Evolutionary conservation across 2,888 invertebrate genomes (phyloP).

Genomic region (Mimas tiliae): DNA sequence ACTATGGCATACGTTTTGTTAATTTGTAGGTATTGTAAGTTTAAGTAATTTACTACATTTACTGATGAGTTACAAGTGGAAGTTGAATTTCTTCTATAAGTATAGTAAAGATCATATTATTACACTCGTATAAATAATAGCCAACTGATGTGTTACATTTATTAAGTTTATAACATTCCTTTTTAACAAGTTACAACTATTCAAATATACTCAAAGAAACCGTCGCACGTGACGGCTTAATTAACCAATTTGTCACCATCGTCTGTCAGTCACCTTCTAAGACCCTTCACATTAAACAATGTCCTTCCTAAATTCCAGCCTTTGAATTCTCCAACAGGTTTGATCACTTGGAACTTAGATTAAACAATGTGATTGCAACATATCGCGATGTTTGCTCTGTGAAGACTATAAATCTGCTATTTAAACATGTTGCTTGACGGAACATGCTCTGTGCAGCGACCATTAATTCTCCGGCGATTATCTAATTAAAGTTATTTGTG

Average conservation of each 20-base stretch:
- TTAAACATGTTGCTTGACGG: conserved; percentile 26
- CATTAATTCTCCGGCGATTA: conserved; percentile 14
- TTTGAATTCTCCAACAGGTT: conserved; percentile 68
- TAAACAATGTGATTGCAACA: conserved; percentile 59
- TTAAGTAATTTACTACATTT: too few species aligned
- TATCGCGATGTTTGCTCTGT: conserved; percentile 48
- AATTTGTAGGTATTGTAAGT: too few species aligned
- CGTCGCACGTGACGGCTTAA: conserved; percentile 12
- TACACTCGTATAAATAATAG: too few species aligned
- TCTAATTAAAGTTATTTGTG: conserved; percentile 21
- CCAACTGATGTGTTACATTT: background rate
- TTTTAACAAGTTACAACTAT: background rate
- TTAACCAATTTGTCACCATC: conserved; percentile 11
- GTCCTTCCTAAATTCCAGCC: conserved; percentile 45
- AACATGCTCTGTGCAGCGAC: conserved; percentile 10
- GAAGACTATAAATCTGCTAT: conserved; percentile 41
- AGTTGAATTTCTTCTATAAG: too few species aligned
- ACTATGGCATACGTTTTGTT: too few species aligned
- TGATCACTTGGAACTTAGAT: conserved; percentile 54
- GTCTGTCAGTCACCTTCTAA: conserved; percentile 33
- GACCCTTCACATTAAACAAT: conserved; percentile 62
- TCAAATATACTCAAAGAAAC: background rate
- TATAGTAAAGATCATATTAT: too few species aligned
- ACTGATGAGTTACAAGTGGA: too few species aligned
- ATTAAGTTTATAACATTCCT: background rate